Percentiles rank a stretch among this genome's conserved stretches.
phyloP scores from a whole-genome alignment of 2,113 vertebrate genomes.

The Atrichornis clamosus region DNA sequence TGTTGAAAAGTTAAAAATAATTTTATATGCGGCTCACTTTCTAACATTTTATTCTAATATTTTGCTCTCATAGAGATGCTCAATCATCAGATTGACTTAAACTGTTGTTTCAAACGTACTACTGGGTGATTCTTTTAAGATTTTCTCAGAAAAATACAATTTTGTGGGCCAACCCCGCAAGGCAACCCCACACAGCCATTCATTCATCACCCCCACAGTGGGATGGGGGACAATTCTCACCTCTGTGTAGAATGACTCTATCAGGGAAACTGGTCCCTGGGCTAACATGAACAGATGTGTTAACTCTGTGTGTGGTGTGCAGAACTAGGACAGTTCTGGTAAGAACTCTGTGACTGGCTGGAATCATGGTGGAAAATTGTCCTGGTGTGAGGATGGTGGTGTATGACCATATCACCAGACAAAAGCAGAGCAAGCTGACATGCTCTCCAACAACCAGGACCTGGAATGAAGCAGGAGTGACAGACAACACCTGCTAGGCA shows the following conservation, averaged over 20 bases:
- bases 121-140: not conserved
- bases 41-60: not conserved
- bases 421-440: not conserved
- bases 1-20: not conserved
- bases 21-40: not conserved
- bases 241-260: not conserved
- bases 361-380: not conserved
- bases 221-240: not conserved
- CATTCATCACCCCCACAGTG: not conserved
- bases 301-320: accelerated
- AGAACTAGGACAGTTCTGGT: not conserved
- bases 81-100: not conserved
- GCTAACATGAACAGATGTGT: accelerated
- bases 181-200: not conserved
- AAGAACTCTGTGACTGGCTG: not conserved
- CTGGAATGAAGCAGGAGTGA: not conserved
- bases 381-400: not conserved
- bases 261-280: not conserved
- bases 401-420: not conserved
- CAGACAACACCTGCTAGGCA: not conserved
- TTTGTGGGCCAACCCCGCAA: not conserved
- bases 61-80: not conserved
- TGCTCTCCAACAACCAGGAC: not conserved
- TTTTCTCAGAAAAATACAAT: not conserved
- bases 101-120: not conserved